Base-by-base conservation (phyloP, 2,113 vertebrate genomes). In the Pristiophorus japonicus region DNA sequence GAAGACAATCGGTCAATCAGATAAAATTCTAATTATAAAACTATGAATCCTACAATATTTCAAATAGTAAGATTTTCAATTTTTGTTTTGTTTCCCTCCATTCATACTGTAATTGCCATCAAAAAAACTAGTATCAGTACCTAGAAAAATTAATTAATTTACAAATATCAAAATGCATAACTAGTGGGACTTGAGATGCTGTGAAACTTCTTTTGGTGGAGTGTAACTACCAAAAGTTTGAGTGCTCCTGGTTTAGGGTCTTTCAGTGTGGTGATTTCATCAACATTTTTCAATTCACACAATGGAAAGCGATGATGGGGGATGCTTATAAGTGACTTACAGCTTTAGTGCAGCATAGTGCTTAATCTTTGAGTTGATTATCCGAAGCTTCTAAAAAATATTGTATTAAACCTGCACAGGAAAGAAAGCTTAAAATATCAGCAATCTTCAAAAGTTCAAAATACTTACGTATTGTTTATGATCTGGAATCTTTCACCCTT, bases 401-500 rank as follows among this genome's bases (percentile, higher is more conserved):
- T 55, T 30, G 3, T 67, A 90, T 67, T 7, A 94, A 63, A 94
- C 22, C 10, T 94, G 62, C 24, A 7, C 55, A 45, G 66, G 95
- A 94, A 91, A n/a, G 81, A 78, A 70, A 70, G n/a, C n/a, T 38
- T 65, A 87, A n/a, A 70, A 55, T 66, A 27, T 55, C 47, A 45
- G 20, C 63, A 8, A 34, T 81, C 22, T 38, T 11, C n/a, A 45
- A 47, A 20, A 95, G 30, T 66, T 38, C 51, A 90, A 96, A 84
- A 45, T 12, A 97, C 98, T 98, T 97, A 99, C 99, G 99, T 99
- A 96, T 99, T 99, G 97, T 99, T 99, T 97, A 99, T 99, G 97
- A 99, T 99, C 97, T 99, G 99, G 98, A 99, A 99, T 96, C 99
- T 98, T 97, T 99, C 99, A 65, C 99, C 99, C 96, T 99, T 99